These are phyloP conservation scores for Drosophila pseudotakahashii DNA, from an alignment of 2,888 invertebrate genomes.

Conservation along the genomic window DNA sequence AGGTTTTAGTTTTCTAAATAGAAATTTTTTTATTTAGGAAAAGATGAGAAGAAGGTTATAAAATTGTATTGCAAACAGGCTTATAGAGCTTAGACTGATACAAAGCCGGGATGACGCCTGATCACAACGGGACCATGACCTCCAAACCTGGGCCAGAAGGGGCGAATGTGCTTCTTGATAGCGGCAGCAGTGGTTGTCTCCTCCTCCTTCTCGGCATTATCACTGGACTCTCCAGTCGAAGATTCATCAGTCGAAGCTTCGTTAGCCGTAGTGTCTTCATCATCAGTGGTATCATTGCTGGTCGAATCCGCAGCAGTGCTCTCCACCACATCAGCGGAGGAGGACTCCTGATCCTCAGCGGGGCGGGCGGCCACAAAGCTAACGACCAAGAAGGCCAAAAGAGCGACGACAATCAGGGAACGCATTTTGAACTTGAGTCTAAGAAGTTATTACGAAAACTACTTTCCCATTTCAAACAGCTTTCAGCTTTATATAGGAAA, in stretches of 20 bases:
- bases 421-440: conserved; percentile 37
- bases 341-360: conserved; percentile 17
- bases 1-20: neutral
- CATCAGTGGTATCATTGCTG: no score
- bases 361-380: conserved; percentile 30
- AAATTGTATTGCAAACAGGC: neutral
- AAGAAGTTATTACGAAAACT: conserved; percentile 16
- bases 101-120: neutral
- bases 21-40: neutral
- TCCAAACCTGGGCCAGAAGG: conserved; percentile 35
- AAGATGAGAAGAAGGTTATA: neutral
- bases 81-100: neutral
- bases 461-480: conserved; percentile 14
- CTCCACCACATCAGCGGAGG: neutral
- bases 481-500: conserved; percentile 32
- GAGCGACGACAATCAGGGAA: conserved; percentile 30
- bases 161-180: conserved; percentile 9
- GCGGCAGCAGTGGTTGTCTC: neutral
- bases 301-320: neutral
- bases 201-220: conserved; percentile 3
- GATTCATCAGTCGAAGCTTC: neutral
- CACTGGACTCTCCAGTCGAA: neutral
- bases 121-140: conserved; percentile 36
- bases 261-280: no score
- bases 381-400: conserved; percentile 43